Base-by-base conservation (phyloP, 2,113 vertebrate genomes). In the Emberiza fucata region DNA sequence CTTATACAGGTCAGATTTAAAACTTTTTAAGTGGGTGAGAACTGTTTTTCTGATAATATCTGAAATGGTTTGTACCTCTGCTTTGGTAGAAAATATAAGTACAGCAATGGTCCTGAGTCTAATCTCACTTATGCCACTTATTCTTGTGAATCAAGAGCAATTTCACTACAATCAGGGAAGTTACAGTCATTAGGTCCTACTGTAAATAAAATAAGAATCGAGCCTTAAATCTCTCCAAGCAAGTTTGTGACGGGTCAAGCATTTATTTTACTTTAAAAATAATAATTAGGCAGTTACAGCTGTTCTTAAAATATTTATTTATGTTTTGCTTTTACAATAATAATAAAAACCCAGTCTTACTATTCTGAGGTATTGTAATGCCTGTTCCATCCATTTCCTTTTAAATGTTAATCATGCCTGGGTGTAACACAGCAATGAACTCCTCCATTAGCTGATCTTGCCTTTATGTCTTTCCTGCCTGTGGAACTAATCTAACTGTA, bases 401-500 rank as follows among this genome's bases (percentile, higher is more conserved):
- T 95, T 94, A 86, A 83, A 59, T 81, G 86, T 81, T 84, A 93
- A 63, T 81, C 71, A 92, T 61, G 70, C 87, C 76, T 85, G 29
- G 17, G 27, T 63, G 40, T 89, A 92, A 93, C 77, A 91, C 40
- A 76, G 68, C 63, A 76, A 65, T 81, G 85, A 94, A 81, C 78
- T 93, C 51, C 37, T 90, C 84, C 91, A 93, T 66, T 94, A 78
- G 40, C 77, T 95, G 93, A 92, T 97, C 91, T 91, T 81, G 84
- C 94, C 92, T 82, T 81, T 92, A 89, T 70, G 92, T 69, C 92
- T 96, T 96, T 96, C 90, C 91, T 97, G 95, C 91, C 95, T 94
- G 81, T 92, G 92, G 92, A 97, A 96, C 96, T 97, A 96, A 83
- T 70, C 63, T 64, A 66, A 95, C 96, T 96, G 90, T 97, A 83